These are phyloP conservation scores for Oconnorella tubifera DNA, from an alignment of 2,888 invertebrate species.

Conservation along the genomic window DNA sequence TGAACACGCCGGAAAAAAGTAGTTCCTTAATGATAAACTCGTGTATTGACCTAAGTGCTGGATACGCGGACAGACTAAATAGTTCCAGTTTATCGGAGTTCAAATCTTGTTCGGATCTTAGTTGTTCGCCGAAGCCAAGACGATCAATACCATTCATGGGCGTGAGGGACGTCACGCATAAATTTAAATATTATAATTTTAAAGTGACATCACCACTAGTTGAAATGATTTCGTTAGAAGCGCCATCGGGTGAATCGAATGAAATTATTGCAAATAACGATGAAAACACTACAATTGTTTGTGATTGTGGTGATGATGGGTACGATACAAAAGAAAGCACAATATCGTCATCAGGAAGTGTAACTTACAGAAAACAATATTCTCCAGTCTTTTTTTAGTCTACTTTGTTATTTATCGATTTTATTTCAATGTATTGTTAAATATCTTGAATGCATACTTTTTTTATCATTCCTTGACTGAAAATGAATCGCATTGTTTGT, in stretches of 20 bases:
- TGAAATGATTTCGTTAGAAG: background rate
- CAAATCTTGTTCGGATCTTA: too few relatives aligned
- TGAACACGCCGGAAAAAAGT: too few relatives aligned
- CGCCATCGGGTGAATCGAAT: background rate
- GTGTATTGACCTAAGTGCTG: too few relatives aligned
- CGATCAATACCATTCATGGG: constrained; percentile 3
- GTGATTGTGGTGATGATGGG: constrained; percentile 1
- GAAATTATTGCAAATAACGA: background rate
- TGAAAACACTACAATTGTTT: background rate
- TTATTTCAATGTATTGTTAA: too few relatives aligned
- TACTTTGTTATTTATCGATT: too few relatives aligned
- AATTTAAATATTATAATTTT: constrained; percentile 1
- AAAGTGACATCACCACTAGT: background rate
- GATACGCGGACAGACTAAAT: too few relatives aligned
- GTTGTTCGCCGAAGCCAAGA: too few relatives aligned
- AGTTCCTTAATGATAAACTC: too few relatives aligned
- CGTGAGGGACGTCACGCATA: background rate
- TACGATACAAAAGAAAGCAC: constrained; percentile 3
- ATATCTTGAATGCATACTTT: too few relatives aligned
- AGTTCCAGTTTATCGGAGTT: too few relatives aligned
- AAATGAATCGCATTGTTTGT: too few relatives aligned
- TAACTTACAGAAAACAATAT: background rate
- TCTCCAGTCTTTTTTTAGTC: constrained; percentile 2
- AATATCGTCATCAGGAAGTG: background rate
- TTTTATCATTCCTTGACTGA: too few relatives aligned